These are phyloP conservation scores for Diabrotica balteata DNA, from an alignment of 2,888 invertebrate genomes.

Conservation along the genomic window DNA sequence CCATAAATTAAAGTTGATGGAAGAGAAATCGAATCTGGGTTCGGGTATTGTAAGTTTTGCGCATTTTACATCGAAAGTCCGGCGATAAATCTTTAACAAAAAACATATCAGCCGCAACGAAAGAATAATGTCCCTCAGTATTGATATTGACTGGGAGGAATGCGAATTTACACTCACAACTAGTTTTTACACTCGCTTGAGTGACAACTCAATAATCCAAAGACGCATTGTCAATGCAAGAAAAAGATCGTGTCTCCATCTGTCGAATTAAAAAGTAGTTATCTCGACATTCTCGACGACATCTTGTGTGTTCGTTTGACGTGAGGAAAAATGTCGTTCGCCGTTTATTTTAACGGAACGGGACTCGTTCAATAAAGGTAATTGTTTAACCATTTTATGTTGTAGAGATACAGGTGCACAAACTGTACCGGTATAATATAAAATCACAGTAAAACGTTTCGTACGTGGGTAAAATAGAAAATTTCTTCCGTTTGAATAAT, in stretches of 20 bases:
- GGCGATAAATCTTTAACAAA: conserved; percentile 6
- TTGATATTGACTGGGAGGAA: conserved; percentile 33
- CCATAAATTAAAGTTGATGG: no score
- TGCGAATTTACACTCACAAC: conserved; percentile 33
- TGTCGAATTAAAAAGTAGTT: conserved; percentile 20
- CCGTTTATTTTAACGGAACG: conserved; percentile 15
- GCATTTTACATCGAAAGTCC: neutral
- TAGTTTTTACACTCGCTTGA: conserved; percentile 36
- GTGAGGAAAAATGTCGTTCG: conserved; percentile 18
- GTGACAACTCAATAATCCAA: conserved; percentile 38
- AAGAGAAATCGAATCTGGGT: no score
- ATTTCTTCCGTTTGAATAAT: no score
- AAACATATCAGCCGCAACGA: conserved; percentile 12
- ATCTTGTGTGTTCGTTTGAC: conserved; percentile 26
- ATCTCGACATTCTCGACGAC: conserved; percentile 10
- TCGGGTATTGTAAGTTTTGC: no score
- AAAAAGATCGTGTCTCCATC: conserved; percentile 20
- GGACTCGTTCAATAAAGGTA: conserved; percentile 15
- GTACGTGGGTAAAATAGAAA: no score
- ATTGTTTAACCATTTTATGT: conserved; percentile 24
- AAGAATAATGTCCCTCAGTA: conserved; percentile 31
- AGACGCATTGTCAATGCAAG: conserved; percentile 20
- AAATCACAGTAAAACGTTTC: no score
- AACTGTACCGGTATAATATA: conserved; percentile 13
- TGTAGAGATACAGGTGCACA: conserved; percentile 13